These are phyloP conservation scores for Halcyon chelicuti DNA, from an alignment of 2,797 vertebrate species.

Conservation along the genomic window DNA sequence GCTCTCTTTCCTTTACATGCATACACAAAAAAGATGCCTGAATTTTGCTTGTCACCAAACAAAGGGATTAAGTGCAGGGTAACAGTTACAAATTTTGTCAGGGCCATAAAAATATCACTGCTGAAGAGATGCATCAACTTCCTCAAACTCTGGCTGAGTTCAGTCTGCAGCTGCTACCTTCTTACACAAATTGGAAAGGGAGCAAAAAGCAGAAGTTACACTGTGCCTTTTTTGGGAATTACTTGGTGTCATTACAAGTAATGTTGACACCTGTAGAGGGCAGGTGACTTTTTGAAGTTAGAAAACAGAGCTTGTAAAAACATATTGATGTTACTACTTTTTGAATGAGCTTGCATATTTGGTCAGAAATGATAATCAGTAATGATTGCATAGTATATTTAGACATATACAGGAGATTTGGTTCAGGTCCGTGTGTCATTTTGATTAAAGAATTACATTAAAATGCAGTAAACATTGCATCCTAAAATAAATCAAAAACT, in stretches of 20 bases:
- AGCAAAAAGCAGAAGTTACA: neutral
- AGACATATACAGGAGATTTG: neutral
- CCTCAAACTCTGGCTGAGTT: neutral
- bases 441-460: slow-evolving; percentile 8
- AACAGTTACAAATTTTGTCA: neutral
- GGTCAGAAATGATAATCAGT: neutral
- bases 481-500: neutral
- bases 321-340: neutral
- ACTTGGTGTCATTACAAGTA: neutral
- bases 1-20: neutral
- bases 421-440: neutral
- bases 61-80: neutral
- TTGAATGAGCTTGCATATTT: neutral
- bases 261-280: neutral
- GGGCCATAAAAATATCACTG: neutral
- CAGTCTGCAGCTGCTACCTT: neutral
- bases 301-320: neutral
- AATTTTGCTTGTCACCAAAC: neutral
- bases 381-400: neutral
- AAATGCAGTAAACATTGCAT: neutral
- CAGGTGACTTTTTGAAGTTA: neutral
- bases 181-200: neutral
- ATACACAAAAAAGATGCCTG: neutral
- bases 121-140: neutral
- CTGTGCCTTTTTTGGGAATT: neutral